These are phyloP conservation scores for Macrophya alboannulata DNA, from an alignment of 2,888 invertebrate species.

Conservation along the genomic window DNA sequence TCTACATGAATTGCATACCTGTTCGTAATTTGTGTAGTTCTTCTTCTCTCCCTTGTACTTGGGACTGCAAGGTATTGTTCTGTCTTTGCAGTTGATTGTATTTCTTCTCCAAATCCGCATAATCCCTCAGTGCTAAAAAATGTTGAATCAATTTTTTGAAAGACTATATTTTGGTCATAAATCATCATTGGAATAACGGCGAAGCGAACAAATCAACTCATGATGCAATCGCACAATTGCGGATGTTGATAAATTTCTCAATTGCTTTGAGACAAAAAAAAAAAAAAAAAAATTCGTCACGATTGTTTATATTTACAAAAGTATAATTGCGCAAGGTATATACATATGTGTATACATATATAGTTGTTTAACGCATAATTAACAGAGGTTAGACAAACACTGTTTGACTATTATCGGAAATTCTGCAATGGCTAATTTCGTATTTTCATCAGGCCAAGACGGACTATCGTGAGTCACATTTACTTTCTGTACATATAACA, in stretches of 20 bases:
- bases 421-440: background rate
- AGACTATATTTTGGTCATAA: background rate
- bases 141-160: background rate
- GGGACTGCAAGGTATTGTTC: slow-evolving; percentile 83
- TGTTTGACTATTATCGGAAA: slow-evolving; percentile 34
- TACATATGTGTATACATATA: background rate
- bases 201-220: background rate
- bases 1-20: slow-evolving; percentile 71
- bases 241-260: slow-evolving; percentile 22
- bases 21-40: slow-evolving; percentile 83
- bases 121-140: slow-evolving; percentile 82
- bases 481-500: background rate
- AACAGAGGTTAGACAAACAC: background rate
- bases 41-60: slow-evolving; percentile 84
- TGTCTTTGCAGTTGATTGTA: slow-evolving; percentile 84
- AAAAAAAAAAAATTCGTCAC: background rate
- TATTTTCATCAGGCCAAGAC: background rate
- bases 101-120: slow-evolving; percentile 84
- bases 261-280: slow-evolving; percentile 9
- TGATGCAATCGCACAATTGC: background rate
- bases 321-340: background rate
- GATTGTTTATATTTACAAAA: background rate
- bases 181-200: background rate
- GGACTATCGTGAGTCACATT: slow-evolving; percentile 41
- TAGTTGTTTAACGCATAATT: background rate